These are phyloP conservation scores for Ramphastos sulfuratus DNA, from an alignment of 2,113 vertebrate species.

Conservation along the genomic window DNA sequence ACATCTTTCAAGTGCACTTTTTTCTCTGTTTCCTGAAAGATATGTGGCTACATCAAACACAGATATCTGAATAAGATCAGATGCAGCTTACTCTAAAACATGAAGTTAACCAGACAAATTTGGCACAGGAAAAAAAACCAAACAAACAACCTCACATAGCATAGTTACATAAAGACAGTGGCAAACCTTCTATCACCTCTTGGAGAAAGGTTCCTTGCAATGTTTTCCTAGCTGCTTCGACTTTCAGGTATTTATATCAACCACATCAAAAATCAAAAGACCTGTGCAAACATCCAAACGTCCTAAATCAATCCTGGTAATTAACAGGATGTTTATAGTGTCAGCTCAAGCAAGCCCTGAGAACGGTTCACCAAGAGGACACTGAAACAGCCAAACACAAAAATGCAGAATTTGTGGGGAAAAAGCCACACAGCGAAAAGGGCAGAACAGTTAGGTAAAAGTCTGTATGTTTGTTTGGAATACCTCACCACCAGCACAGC, in stretches of 20 bases:
- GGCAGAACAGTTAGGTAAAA: not conserved
- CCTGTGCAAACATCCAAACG: not conserved
- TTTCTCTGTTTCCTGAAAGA: not conserved
- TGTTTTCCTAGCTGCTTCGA: not conserved
- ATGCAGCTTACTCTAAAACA: not conserved
- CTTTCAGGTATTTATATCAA: not conserved
- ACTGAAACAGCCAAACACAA: not conserved
- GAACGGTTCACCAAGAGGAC: conserved; percentile 15
- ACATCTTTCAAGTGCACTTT: not conserved
- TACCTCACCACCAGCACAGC: not conserved
- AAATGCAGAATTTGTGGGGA: not conserved
- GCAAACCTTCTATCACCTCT: not conserved
- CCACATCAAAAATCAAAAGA: conserved; percentile 25
- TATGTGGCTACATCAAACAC: not conserved
- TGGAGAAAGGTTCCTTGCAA: not conserved
- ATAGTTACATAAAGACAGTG: not conserved
- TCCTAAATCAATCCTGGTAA: conserved; percentile 31
- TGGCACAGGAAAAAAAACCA: not conserved
- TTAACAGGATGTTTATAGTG: not conserved
- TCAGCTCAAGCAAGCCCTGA: not conserved
- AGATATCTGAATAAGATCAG: not conserved
- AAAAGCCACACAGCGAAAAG: not conserved
- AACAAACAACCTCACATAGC: not conserved
- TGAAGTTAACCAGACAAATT: not conserved
- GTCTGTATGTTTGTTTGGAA: not conserved